Evolutionary conservation across 2,113 vertebrate species (phyloP).

Genomic region (Gnathonemus echidnorhynchus): DNA sequence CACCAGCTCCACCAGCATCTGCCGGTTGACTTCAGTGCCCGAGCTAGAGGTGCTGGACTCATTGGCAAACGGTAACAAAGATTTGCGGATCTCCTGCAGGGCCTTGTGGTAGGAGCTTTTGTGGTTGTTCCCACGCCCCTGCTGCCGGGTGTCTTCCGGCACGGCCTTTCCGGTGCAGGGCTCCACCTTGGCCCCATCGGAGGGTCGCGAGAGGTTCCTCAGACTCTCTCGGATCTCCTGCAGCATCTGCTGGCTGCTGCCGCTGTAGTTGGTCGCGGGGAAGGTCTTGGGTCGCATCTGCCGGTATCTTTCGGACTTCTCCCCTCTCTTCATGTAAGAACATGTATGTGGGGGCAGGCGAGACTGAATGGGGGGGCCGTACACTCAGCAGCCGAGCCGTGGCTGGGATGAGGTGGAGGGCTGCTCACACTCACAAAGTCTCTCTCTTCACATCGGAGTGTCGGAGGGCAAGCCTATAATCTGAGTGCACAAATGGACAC

Average conservation of each 20-base stretch:
- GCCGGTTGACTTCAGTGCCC: conserved; percentile 71
- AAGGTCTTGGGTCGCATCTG: conserved; percentile 99
- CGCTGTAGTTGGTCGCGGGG: conserved; percentile 85
- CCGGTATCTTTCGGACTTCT: conserved; percentile 93
- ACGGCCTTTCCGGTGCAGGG: conserved; percentile 62
- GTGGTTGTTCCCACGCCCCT: conserved; percentile 70
- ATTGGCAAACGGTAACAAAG: conserved; percentile 83
- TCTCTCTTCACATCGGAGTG: conserved; percentile 41
- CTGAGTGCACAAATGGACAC: not conserved
- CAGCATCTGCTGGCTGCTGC: conserved; percentile 93
- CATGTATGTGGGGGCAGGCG: conserved; percentile 68
- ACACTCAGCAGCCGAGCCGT: conserved; percentile 31
- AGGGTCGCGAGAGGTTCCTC: conserved; percentile 82
- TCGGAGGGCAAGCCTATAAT: conserved; percentile 14
- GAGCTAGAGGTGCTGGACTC: conserved; percentile 63
- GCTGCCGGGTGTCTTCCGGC: conserved; percentile 76
- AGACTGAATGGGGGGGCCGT: conserved; percentile 49
- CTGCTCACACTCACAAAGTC: not conserved
- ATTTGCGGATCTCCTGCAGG: conserved; percentile 88
- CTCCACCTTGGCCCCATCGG: conserved; percentile 77
- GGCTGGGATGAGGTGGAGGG: not conserved
- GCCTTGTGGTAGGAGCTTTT: conserved; percentile 85
- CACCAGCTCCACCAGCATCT: conserved; percentile 76
- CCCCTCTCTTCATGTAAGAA: conserved; percentile 94
- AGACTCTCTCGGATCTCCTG: conserved; percentile 95